Evolutionary conservation across 64 coral and sea anemone genomes (phyloP).

Genomic region (Porites australiensis): DNA sequence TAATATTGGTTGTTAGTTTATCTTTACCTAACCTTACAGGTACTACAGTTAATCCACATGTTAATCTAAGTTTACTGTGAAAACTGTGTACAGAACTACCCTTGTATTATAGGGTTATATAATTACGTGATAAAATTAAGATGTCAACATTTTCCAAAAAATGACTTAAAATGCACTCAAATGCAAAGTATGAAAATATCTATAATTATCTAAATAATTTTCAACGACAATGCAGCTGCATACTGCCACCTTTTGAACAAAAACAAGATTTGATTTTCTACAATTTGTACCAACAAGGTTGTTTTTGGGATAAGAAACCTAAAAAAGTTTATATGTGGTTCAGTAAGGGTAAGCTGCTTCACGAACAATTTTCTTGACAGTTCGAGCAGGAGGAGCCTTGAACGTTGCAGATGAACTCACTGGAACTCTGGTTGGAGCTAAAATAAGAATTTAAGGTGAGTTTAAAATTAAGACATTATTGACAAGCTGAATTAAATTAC

Average conservation of each 20-base stretch:
- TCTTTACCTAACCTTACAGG: background rate
- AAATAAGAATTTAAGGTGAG: slow-evolving; percentile 71
- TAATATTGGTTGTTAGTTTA: background rate
- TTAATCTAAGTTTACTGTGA: background rate
- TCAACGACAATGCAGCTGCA: background rate
- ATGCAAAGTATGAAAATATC: slow-evolving; percentile 26
- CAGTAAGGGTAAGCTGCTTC: slow-evolving; percentile 76
- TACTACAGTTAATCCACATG: too few relatives aligned
- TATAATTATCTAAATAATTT: background rate
- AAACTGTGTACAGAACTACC: background rate
- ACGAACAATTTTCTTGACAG: slow-evolving; percentile 78
- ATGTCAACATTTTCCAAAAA: background rate
- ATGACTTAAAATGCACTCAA: background rate
- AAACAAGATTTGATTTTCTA: background rate
- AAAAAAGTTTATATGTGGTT: slow-evolving; percentile 3
- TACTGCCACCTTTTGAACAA: background rate
- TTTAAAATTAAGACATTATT: slow-evolving; percentile 31
- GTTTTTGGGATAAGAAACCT: background rate
- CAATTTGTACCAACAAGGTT: background rate
- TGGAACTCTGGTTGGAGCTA: slow-evolving; percentile 65
- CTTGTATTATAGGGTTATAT: too few relatives aligned
- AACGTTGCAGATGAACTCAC: slow-evolving; percentile 54
- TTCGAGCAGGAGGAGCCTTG: slow-evolving; percentile 64
- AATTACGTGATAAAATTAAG: background rate
- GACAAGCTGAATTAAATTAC: background rate